Evolutionary conservation across 2,888 invertebrate species (phyloP), one percentile per base, ranked within the genome.

Genomic region (Cantharis lateralis): DNA sequence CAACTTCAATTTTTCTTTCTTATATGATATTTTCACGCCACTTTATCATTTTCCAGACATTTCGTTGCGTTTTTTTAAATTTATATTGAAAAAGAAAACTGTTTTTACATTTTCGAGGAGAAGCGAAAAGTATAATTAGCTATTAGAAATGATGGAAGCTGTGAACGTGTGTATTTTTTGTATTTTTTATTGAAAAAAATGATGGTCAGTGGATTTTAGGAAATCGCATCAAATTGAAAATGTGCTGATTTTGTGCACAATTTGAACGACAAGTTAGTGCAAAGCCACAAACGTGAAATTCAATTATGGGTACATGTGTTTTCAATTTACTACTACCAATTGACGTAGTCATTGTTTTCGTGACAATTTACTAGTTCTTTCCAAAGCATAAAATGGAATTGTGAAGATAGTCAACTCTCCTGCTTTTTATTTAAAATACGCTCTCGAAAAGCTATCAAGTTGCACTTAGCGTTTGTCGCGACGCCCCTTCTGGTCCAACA

Each of bases 211-310:
- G n/a, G 32, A 20, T 28, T 70, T 26, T n/a, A 26, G 68, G n/a
- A 48, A 48, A 48, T 48, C 7, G 48, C 74, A 68, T 71, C 74
- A 74, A 71, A 71, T 76, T 70, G 81, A 82, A 82, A 83, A 82
- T 82, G 79, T 81, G 85, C 86, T 85, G 86, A 85, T 84, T 84
- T 83, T 81, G 84, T 84, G 85, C 82, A 80, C 82, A 83, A 81
- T 84, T 83, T 78, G 73, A 75, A 70, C 84, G 84, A 84, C 85
- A 84, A 82, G 82, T 83, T 82, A 85, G 48, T 84, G 83, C 84
- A 83, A 82, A 81, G 82, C 82, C 83, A 84, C 85, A 84, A 84
- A 84, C 82, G 82, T 80, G 77, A 70, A 85, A 84, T 84, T 83
- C 83, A 84, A 84, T 84, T 83, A 84, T 83, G 76, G 66, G 70